phyloP scores from a whole-genome alignment of 2,888 invertebrate species.

The Scaptomyza flava region DNA sequence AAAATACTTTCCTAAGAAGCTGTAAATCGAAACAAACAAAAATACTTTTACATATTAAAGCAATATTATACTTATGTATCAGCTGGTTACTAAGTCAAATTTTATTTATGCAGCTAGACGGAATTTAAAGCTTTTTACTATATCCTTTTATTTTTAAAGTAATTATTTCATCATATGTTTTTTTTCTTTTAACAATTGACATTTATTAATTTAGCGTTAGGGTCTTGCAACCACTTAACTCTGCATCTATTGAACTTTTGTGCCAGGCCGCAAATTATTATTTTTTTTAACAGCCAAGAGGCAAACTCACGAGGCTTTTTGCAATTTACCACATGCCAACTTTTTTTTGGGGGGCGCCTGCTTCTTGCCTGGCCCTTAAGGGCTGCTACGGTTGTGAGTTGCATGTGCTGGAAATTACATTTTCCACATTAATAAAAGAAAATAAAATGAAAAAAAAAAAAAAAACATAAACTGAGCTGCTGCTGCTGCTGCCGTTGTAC shows the following conservation, averaged over 20 bases:
- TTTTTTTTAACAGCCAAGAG: conserved; percentile 3
- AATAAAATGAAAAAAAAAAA: conserved; percentile 45
- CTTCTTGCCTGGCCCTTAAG: conserved; percentile 12
- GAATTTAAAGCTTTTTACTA: neutral
- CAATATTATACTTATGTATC: no score
- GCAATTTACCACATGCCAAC: conserved; percentile 61
- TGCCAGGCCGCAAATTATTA: conserved; percentile 29
- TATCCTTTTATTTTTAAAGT: neutral
- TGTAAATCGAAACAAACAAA: neutral
- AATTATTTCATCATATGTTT: neutral
- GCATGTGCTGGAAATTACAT: conserved; percentile 71
- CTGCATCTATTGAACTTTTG: conserved; percentile 30
- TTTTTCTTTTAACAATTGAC: conserved; percentile 1
- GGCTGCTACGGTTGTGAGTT: conserved; percentile 26
- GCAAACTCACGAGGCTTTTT: conserved; percentile 25
- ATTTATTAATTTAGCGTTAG: conserved; percentile 15
- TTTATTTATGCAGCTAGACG: no score
- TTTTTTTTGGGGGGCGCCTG: conserved; percentile 10
- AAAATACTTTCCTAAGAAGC: no score
- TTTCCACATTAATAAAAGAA: conserved; percentile 73
- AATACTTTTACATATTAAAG: no score
- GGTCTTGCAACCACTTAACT: neutral
- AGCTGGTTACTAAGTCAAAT: no score
- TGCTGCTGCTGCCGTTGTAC: conserved; percentile 36
- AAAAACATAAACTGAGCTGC: conserved; percentile 42